These are phyloP conservation scores for Solenodon paradoxus DNA, from an alignment of 2,113 vertebrate species.

Conservation along the genomic window DNA sequence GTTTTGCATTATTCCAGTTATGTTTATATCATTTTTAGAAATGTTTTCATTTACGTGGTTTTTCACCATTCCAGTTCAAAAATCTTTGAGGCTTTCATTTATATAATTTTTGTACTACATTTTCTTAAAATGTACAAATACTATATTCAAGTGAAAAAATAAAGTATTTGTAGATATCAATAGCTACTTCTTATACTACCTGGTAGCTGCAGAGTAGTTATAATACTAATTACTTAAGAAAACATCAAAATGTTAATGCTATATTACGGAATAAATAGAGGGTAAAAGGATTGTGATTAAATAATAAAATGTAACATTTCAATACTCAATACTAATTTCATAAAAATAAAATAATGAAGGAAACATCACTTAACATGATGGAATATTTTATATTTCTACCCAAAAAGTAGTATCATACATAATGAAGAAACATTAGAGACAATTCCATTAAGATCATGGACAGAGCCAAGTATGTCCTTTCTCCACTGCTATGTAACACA, in stretches of 20 bases:
- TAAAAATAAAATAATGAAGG: not conserved
- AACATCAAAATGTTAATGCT: conserved; percentile 68
- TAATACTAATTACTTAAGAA: conserved; percentile 71
- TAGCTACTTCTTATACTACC: conserved; percentile 72
- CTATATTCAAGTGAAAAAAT: conserved; percentile 60
- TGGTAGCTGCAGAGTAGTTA: conserved; percentile 65
- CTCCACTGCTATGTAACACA: not conserved
- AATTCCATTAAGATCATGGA: not conserved
- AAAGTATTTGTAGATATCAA: conserved; percentile 71
- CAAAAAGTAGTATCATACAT: not conserved
- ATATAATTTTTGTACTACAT: conserved; percentile 68
- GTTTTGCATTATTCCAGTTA: conserved; percentile 76
- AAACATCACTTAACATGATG: not conserved
- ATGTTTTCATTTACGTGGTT: conserved; percentile 72
- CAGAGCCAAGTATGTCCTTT: not conserved
- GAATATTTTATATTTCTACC: not conserved
- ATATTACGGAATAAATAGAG: conserved; percentile 67
- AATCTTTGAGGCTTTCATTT: conserved; percentile 71
- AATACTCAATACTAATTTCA: not conserved
- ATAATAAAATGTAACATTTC: not conserved
- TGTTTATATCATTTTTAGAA: conserved; percentile 81
- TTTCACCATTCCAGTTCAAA: conserved; percentile 67
- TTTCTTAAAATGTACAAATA: conserved; percentile 71
- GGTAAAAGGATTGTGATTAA: too few species aligned
- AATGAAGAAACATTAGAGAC: not conserved